Conservation (phyloP, 2,113 vertebrate species). For the Pachyramphus minor region DNA sequence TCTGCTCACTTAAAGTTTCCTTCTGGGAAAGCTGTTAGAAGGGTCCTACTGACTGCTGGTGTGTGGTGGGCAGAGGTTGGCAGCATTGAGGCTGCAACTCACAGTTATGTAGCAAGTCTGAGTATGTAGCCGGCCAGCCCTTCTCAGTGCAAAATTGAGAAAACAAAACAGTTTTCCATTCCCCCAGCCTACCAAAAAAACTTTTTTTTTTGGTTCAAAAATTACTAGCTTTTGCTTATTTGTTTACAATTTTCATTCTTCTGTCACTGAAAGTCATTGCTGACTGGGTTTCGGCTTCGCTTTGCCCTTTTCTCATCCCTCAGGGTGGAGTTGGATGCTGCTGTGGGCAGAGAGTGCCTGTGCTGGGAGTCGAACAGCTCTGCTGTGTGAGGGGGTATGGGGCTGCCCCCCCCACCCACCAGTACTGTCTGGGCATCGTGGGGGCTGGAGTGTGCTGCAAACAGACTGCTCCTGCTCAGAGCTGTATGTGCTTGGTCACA, state of each 20-base stretch:
- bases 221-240: neutral
- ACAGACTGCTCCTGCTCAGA: neutral
- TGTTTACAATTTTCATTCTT: neutral
- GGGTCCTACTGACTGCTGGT: neutral
- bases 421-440: accelerated
- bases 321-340: accelerated
- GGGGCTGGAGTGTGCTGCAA: neutral
- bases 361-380: neutral
- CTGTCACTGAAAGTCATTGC: neutral
- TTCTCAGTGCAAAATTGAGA: neutral
- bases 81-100: neutral
- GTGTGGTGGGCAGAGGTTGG: accelerated
- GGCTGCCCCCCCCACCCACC: neutral
- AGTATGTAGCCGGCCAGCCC: neutral
- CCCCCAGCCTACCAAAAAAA: too few relatives aligned
- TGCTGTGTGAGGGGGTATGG: accelerated
- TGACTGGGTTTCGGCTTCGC: accelerated
- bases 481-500: accelerated
- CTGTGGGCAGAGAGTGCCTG: accelerated
- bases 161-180: neutral
- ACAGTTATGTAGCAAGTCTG: neutral
- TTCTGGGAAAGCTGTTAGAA: neutral
- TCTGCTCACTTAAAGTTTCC: neutral
- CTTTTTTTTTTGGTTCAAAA: neutral
- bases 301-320: neutral